Conservation (phyloP, 2,888 invertebrate genomes). For the Fabriciana adippe region DNA sequence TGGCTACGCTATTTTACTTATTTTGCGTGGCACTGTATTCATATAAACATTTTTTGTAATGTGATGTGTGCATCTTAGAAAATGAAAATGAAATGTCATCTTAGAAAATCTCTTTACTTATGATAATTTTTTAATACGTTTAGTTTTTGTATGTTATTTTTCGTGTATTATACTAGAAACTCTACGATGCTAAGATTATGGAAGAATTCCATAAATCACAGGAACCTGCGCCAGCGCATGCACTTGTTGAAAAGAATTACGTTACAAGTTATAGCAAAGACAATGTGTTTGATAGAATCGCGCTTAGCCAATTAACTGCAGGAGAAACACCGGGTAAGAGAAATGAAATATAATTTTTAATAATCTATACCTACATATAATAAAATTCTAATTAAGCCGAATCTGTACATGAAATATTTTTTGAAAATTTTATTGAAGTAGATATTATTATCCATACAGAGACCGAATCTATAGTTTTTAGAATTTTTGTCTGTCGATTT, state of each 20-base stretch:
- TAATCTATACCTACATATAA: neutral
- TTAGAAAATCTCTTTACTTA: no score
- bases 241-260: constrained; percentile 50
- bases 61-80: no score
- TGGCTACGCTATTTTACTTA: no score
- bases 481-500: no score
- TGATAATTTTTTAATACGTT: neutral
- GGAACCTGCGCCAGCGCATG: constrained; percentile 57
- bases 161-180: constrained; percentile 52
- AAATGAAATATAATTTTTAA: neutral
- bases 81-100: no score
- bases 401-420: no score
- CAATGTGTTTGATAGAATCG: constrained; percentile 67
- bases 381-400: no score
- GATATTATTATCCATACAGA: no score
- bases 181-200: constrained; percentile 66
- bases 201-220: constrained; percentile 59
- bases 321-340: constrained; percentile 62
- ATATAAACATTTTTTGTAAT: no score
- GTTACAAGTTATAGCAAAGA: constrained; percentile 62
- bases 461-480: no score
- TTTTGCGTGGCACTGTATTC: no score
- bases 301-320: constrained; percentile 67
- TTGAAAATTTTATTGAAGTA: no score
- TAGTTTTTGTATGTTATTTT: neutral